Evolutionary conservation across 1,140 invertebrate species (phyloP).

Genomic region (Drosophila punjabiensis): DNA sequence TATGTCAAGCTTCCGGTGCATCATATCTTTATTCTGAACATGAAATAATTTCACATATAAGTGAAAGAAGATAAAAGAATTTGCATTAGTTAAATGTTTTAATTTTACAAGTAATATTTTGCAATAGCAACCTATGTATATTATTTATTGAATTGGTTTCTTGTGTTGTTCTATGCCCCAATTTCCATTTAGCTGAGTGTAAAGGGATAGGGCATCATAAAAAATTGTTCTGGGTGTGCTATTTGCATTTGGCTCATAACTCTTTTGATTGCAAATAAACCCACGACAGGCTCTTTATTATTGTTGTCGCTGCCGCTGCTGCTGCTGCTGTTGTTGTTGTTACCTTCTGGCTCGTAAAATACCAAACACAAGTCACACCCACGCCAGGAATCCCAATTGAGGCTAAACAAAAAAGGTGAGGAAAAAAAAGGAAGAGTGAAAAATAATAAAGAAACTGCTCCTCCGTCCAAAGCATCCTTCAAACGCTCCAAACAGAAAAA

Average conservation of each 20-base stretch:
- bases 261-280: conserved; percentile 82
- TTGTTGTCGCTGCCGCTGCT: conserved; percentile 43
- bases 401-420: conserved; percentile 51
- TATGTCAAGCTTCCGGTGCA: not conserved
- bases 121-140: no score
- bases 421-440: conserved; percentile 41
- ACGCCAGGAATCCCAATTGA: conserved; percentile 64
- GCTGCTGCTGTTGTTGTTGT: conserved; percentile 47
- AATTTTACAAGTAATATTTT: not conserved
- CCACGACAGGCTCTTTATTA: conserved; percentile 60
- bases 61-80: not conserved
- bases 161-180: not conserved
- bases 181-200: conserved; percentile 27
- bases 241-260: conserved; percentile 83
- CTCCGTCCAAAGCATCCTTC: conserved; percentile 66
- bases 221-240: conserved; percentile 62
- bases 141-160: not conserved
- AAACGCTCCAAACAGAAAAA: conserved; percentile 50
- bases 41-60: not conserved
- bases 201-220: conserved; percentile 61
- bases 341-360: conserved; percentile 73
- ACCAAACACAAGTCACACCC: conserved; percentile 70
- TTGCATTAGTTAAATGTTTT: not conserved
- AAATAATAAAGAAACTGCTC: conserved; percentile 55
- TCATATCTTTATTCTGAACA: not conserved